Evolutionary conservation across 1,140 invertebrate genomes (phyloP), one percentile per base, ranked within the genome.

Genomic region (Uloborus diversus): DNA sequence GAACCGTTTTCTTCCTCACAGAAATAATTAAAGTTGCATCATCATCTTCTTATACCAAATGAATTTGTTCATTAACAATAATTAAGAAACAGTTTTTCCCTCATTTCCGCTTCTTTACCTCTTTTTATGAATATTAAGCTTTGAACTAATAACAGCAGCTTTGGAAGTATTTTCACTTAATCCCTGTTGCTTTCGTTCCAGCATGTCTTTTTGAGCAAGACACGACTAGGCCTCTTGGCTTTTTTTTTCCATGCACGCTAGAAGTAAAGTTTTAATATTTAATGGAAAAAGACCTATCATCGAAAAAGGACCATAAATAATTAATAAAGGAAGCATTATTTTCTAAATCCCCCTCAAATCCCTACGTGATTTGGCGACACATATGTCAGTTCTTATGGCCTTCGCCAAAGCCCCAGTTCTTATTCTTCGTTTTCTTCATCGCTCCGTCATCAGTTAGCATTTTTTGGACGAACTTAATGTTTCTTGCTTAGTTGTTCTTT

Each of bases 281-380:
- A 75, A 75, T 75, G 59, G 71, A 75, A 75, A 75, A 64, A 75
- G 71, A 64, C 71, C 71, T 75, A 75, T 75, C 71, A 75, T 64
- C 57, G 71, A 75, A 62, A 70, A 59, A 25, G 32, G 7, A 17
- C 71, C 71, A 62, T 75, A 75, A 75, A 75, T 75, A 75, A 75
- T 75, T 75, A 75, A 75, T 75, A 75, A 30, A 28, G 20, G 17
- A 33, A 51, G 71, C 28, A 75, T 64, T 75, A 75, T 75, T 75
- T 75, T 75, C 57, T 59, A 75, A 75, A 75, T 75, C 71, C 71
- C 27, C 7, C 57, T 20, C 37, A 75, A 75, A 75, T 75, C 71
- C 71, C 49, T 42, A 25, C 17, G 9, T 42, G 71, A 75, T 75
- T 75, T 75, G 71, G 57, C 13, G 17, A 25, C 27, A n/a, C n/a